These are phyloP conservation scores for Mionectes macconnelli DNA, from an alignment of 2,113 vertebrate species.

Conservation along the genomic window DNA sequence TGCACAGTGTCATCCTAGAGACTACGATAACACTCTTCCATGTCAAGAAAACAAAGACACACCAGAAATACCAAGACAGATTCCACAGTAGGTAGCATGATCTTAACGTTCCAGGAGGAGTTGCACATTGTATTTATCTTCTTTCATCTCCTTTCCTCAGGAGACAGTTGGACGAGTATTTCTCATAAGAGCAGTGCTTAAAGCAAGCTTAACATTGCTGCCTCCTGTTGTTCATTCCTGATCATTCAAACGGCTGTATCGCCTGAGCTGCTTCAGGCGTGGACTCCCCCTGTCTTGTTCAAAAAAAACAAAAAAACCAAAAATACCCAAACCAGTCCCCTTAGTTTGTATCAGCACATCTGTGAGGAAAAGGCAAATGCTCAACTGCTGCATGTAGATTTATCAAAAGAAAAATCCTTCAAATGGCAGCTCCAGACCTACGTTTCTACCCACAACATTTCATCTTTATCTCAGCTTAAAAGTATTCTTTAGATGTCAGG, in stretches of 20 bases:
- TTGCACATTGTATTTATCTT: not conserved
- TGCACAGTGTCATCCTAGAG: not conserved
- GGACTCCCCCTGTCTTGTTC: not conserved
- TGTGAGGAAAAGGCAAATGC: not conserved
- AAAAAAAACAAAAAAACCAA: not conserved
- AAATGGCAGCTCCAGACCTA: not conserved
- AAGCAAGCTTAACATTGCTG: not conserved
- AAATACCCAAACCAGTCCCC: fast-evolving
- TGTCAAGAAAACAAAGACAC: not conserved
- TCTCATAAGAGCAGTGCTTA: not conserved
- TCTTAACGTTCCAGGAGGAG: not conserved
- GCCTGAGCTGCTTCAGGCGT: fast-evolving
- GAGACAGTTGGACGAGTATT: fast-evolving
- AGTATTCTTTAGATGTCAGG: not conserved
- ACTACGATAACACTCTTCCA: not conserved
- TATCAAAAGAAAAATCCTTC: not conserved
- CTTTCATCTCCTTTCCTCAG: not conserved
- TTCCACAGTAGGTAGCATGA: not conserved
- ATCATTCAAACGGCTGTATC: fast-evolving
- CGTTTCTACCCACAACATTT: not conserved
- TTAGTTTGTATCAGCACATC: not conserved
- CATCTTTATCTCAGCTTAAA: not conserved
- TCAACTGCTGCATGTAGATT: not conserved
- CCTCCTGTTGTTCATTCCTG: not conserved
- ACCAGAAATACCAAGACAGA: not conserved